Percentiles rank a stretch among this genome's conserved stretches.
These are phyloP conservation scores for Drosophila parabipectinata DNA, from an alignment of 1,140 invertebrate genomes.

Conservation along the genomic window DNA sequence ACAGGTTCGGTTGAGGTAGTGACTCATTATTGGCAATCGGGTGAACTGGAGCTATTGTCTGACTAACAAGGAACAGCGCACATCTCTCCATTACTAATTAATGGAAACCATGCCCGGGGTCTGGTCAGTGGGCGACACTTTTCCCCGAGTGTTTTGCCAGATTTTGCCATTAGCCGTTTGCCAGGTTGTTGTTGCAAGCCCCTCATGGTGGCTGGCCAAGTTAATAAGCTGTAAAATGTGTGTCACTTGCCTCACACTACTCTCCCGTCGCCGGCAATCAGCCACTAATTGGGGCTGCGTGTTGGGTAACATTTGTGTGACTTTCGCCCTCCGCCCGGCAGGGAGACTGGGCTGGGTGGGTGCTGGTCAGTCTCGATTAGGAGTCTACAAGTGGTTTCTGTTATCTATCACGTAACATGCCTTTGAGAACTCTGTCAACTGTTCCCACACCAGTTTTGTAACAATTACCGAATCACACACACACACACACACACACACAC, in stretches of 20 bases:
- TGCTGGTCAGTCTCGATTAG: constrained; percentile 8
- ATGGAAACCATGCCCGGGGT: not conserved
- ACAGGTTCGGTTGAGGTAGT: not conserved
- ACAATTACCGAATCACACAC: not conserved
- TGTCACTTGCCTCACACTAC: constrained; percentile 64
- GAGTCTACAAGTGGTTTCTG: not conserved
- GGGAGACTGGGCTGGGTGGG: constrained; percentile 6
- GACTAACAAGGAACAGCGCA: too few species aligned
- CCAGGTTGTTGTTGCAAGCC: constrained; percentile 18
- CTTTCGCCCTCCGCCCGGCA: not conserved
- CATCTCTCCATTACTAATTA: too few species aligned
- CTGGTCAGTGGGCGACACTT: constrained; percentile 24
- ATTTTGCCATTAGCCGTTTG: constrained; percentile 30
- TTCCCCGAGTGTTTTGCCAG: constrained; percentile 48
- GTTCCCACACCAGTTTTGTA: not conserved
- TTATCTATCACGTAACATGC: not conserved
- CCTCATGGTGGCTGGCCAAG: constrained; percentile 65
- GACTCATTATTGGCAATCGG: not conserved
- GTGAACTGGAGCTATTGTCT: not conserved
- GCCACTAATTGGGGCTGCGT: constrained; percentile 62
- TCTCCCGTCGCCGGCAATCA: constrained; percentile 47
- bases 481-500: not conserved
- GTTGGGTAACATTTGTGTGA: constrained; percentile 47
- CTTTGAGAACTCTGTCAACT: not conserved
- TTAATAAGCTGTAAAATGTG: constrained; percentile 83